A percentile compares a stretch with the other conserved stretches of the same genome.
phyloP scores from a whole-genome alignment of 2,797 vertebrate genomes.

The Gymnothorax reevesii region DNA sequence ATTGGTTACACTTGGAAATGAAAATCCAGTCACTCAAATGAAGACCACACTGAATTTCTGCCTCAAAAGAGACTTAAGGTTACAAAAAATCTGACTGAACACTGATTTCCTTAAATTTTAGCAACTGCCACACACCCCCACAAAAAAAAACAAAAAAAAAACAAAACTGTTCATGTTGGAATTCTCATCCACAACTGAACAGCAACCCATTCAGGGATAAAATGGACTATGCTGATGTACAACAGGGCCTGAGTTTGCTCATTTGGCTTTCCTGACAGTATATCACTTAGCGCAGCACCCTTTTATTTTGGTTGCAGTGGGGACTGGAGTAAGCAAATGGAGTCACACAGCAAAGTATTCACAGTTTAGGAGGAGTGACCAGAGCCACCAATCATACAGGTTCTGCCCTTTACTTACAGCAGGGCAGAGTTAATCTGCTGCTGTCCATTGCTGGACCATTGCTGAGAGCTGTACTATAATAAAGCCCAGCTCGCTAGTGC shows the following conservation, averaged over 20 bases:
- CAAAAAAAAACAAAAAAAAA: neutral
- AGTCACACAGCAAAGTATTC: slow-evolving; percentile 7
- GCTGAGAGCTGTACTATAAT: neutral
- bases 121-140: neutral
- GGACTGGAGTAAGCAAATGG: slow-evolving; percentile 15
- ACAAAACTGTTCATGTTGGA: neutral
- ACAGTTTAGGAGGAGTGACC: slow-evolving; percentile 3
- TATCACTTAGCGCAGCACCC: neutral
- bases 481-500: neutral
- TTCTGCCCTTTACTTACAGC: neutral
- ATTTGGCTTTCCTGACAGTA: slow-evolving; percentile 14
- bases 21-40: neutral
- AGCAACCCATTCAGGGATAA: slow-evolving; percentile 1
- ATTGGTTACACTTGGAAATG: neutral
- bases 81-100: slow-evolving; percentile 10
- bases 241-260: neutral
- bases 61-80: neutral
- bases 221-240: neutral
- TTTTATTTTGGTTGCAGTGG: neutral
- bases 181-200: neutral
- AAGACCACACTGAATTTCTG: neutral
- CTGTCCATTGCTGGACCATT: neutral
- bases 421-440: neutral
- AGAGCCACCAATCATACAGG: neutral
- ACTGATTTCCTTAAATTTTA: neutral